Evolutionary conservation across 2,888 invertebrate species (phyloP), one percentile per base, ranked within the genome.

Genomic region (Macropis europaea): DNA sequence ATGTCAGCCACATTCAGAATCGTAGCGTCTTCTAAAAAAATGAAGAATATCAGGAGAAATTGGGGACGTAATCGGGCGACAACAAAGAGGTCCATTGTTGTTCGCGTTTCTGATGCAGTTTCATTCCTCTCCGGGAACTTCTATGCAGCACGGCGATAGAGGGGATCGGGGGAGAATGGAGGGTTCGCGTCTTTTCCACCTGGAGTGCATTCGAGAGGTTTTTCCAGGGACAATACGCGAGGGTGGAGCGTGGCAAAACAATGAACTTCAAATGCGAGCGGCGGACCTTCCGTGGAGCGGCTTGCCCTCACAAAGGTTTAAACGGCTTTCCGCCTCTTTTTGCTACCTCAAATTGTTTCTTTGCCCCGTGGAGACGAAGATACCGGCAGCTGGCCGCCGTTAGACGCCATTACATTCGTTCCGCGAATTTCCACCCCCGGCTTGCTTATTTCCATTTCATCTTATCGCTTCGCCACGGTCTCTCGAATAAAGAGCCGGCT

Each of bases 201-300:
- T 48, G 63, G 43, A 68, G 48, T 50, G 63, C 63, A 75, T 60
- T 63, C 75, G 54, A 64, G 63, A 42, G 47, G 40, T 56, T 70
- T 70, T 60, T 19, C 62, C 17, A 28, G 54, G 57, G 54, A 77
- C 69, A 77, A 77, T 77, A 62, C 73, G 66, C 59, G 62, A 40
- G 56, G 62, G 61, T 60, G 62, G 62, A 53, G 52, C 62, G 66
- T 63, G 52, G 62, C 53, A 70, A 77, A 77, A 77, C 66, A 77
- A 77, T 77, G 68, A 68, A 73, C 56, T 60, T 67, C 34, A 56
- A 76, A 76, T 69, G 66, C 73, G 38, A 76, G 52, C 61, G 50
- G 32, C 53, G 52, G 64, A 60, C 56, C 67, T 62, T 40, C 43
- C 62, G n/a, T n/a, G n/a, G 56, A 32, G 30, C 54, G 62, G 48